These are phyloP conservation scores for Tenthredo distinguenda DNA, from an alignment of 2,888 invertebrate genomes.

Conservation along the genomic window DNA sequence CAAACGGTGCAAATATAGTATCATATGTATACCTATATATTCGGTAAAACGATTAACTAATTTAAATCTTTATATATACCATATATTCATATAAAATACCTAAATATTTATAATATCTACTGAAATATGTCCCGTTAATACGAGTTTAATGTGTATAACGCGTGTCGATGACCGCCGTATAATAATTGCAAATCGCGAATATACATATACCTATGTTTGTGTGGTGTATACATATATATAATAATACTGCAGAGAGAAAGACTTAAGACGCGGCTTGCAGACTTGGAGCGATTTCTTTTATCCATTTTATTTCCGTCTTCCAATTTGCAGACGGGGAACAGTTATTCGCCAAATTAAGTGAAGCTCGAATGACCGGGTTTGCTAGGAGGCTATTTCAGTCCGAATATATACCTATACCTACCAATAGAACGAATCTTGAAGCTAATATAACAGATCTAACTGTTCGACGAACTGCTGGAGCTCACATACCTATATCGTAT, in stretches of 20 bases:
- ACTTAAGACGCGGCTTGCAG: too few relatives aligned
- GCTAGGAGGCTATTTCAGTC: neutral
- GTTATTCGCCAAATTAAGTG: neutral
- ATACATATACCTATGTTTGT: neutral
- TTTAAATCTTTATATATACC: too few relatives aligned
- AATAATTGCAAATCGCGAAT: neutral
- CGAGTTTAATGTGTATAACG: neutral
- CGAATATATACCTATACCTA: neutral
- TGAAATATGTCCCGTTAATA: neutral
- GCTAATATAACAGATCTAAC: constrained; percentile 5
- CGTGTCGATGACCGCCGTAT: neutral
- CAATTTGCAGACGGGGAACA: neutral
- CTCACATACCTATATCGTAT: neutral
- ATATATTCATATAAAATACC: neutral
- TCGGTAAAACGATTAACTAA: neutral
- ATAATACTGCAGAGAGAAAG: neutral
- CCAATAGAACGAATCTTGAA: neutral
- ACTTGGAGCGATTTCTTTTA: neutral
- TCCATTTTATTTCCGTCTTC: neutral
- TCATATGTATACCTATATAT: neutral
- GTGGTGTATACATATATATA: neutral
- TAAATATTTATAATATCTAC: neutral
- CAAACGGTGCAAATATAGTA: neutral
- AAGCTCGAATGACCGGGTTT: constrained; percentile 9
- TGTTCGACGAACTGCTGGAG: neutral